A percentile compares a stretch with the other conserved stretches of the same genome.
These are phyloP conservation scores for Camponotus floridanus DNA, from an alignment of 1,140 invertebrate species.

Conservation along the genomic window DNA sequence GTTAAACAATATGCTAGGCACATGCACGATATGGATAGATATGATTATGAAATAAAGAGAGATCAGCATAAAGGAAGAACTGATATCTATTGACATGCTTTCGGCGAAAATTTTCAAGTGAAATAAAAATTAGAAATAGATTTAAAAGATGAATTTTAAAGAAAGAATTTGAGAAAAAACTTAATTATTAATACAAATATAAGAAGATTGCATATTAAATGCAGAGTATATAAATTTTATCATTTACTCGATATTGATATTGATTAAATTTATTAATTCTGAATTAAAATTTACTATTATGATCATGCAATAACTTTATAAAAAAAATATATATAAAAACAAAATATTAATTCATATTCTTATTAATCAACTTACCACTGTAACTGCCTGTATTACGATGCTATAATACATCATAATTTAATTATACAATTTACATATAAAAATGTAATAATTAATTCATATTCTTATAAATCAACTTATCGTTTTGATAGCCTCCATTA, in stretches of 20 bases:
- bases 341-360: constrained; percentile 6
- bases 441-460: constrained; percentile 27
- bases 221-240: background rate
- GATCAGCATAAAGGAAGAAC: constrained; percentile 31
- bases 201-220: constrained; percentile 23
- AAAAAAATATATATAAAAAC: constrained; percentile 45
- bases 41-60: constrained; percentile 16
- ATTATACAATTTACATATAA: constrained; percentile 21
- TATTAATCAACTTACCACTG: background rate
- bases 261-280: constrained; percentile 2
- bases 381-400: background rate
- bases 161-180: background rate
- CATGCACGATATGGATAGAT: background rate
- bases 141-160: background rate
- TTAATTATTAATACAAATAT: background rate
- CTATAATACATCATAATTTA: background rate
- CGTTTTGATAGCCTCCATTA: background rate
- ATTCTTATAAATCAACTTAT: background rate
- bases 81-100: constrained; percentile 10
- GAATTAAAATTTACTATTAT: constrained; percentile 15
- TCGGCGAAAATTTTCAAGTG: background rate
- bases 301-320: background rate
- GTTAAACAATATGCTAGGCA: constrained; percentile 25
- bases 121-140: background rate
- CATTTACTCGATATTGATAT: background rate